phyloP scores from a whole-genome alignment of 2,113 vertebrate genomes.

The Chionomys nivalis region DNA sequence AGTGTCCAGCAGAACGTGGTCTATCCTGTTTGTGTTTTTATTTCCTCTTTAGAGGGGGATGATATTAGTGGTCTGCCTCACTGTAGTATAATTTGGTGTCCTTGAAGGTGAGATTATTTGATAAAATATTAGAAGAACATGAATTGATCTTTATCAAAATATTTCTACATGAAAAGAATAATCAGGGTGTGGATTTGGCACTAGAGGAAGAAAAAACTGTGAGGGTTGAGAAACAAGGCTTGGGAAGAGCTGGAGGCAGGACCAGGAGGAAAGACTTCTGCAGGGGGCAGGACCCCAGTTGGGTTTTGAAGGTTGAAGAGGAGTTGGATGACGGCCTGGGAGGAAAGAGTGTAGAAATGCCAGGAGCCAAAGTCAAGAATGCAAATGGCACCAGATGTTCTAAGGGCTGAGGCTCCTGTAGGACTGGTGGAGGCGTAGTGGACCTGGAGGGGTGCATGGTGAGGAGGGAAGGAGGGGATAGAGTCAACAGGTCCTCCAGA shows the following conservation, averaged over 20 bases:
- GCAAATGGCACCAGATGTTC: background rate
- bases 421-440: background rate
- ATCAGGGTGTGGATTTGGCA: background rate
- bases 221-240: too few species aligned
- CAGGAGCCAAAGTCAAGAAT: too few species aligned
- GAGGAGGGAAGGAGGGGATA: background rate
- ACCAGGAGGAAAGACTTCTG: background rate
- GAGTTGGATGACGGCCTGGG: background rate
- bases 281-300: background rate
- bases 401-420: background rate
- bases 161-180: background rate
- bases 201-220: background rate
- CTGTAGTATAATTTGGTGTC: background rate
- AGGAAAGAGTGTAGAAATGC: background rate
- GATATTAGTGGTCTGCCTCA: background rate
- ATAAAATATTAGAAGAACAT: background rate
- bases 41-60: background rate
- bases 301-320: background rate
- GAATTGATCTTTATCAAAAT: background rate
- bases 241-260: background rate
- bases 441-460: fast-evolving
- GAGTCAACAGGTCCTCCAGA: fast-evolving
- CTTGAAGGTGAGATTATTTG: background rate
- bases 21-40: background rate
- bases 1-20: background rate